Conservation (phyloP, 2,113 vertebrate species). For the Chaenocephalus aceratus region DNA sequence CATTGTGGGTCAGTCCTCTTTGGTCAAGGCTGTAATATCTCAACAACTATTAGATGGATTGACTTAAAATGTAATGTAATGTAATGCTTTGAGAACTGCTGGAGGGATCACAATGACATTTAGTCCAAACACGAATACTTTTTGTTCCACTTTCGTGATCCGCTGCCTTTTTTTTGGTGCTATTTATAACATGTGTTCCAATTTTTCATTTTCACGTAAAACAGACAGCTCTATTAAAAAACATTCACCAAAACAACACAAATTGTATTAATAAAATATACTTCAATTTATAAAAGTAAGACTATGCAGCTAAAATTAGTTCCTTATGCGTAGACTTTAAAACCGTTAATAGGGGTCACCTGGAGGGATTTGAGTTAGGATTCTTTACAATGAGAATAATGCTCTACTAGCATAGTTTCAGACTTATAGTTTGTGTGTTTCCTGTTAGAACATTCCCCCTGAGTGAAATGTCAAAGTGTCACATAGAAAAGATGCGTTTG, state of each 20-base stretch:
- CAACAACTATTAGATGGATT: background rate
- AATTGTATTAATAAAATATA: background rate
- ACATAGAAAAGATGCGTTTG: background rate
- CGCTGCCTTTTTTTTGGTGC: background rate
- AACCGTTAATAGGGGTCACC: background rate
- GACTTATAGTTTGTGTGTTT: background rate
- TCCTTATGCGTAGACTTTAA: background rate
- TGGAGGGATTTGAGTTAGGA: background rate
- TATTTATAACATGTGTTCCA: background rate
- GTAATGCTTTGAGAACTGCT: background rate
- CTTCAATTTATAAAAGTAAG: background rate
- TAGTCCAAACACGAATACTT: background rate
- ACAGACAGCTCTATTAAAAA: no score
- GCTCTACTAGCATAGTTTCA: background rate
- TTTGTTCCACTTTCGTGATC: background rate
- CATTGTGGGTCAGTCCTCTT: background rate
- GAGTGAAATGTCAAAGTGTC: slow-evolving; percentile 19
- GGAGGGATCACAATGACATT: background rate
- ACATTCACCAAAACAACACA: no score
- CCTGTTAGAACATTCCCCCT: slow-evolving; percentile 4
- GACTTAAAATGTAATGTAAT: background rate
- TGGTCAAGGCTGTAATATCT: slow-evolving; percentile 3
- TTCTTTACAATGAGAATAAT: background rate
- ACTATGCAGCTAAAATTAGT: background rate
- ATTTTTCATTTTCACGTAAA: background rate